Conservation (phyloP, 1,140 invertebrate species). For the Drosophila sp. region DNA sequence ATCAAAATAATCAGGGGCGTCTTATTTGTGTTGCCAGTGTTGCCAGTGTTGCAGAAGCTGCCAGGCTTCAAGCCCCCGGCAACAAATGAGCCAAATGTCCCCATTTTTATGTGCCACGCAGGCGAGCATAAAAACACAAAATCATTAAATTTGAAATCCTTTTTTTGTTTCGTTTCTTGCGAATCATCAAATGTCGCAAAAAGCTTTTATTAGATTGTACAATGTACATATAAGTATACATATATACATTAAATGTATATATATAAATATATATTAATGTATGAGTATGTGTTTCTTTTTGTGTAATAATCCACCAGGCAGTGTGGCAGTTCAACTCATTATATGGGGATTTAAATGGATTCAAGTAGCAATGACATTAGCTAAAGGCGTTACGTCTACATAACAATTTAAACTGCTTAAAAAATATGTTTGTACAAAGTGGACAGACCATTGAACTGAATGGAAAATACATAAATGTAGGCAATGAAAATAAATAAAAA, state of each 20-base stretch:
- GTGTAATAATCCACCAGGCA: not conserved
- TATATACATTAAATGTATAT: too few relatives aligned
- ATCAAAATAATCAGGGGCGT: conserved; percentile 65
- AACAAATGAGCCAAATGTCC: conserved; percentile 63
- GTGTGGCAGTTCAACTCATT: conserved; percentile 16
- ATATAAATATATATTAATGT: too few relatives aligned
- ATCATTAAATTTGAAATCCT: conserved; percentile 73
- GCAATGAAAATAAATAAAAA: not conserved
- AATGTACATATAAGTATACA: conserved; percentile 15
- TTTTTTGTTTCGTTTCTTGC: conserved; percentile 45
- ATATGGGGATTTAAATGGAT: conserved; percentile 13
- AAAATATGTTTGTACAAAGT: too few relatives aligned
- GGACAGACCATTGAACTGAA: too few relatives aligned
- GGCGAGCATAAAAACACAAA: conserved; percentile 65
- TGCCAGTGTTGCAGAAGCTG: not conserved
- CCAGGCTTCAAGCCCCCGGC: conserved; percentile 5
- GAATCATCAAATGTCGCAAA: conserved; percentile 42
- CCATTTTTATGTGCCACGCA: conserved; percentile 65
- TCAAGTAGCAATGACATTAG: not conserved
- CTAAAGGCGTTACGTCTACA: too few relatives aligned
- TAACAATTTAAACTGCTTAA: too few relatives aligned
- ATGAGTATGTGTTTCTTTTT: not conserved
- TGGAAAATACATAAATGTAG: too few relatives aligned
- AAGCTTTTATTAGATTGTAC: conserved; percentile 42
- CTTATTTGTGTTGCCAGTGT: conserved; percentile 20